These are phyloP conservation scores for Platichthys flesus DNA, from an alignment of 2,113 vertebrate genomes.

Conservation along the genomic window DNA sequence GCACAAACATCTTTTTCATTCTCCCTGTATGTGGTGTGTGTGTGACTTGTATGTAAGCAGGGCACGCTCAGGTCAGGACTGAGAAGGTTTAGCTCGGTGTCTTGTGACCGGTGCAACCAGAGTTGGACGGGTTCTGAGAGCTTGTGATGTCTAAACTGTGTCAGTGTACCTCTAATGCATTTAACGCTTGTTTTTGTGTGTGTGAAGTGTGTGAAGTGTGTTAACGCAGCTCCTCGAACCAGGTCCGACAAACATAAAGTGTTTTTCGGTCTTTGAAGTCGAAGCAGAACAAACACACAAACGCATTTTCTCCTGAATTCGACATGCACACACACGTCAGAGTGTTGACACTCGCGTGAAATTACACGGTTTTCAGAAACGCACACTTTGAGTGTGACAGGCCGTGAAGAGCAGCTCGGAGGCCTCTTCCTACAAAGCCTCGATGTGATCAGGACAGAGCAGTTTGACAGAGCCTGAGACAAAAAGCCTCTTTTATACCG, in stretches of 20 bases:
- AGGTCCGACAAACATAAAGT: neutral
- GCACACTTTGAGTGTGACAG: neutral
- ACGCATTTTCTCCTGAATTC: neutral
- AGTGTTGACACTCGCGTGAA: constrained; percentile 33
- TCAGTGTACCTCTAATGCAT: constrained; percentile 45
- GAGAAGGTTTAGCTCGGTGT: constrained; percentile 24
- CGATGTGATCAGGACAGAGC: constrained; percentile 51
- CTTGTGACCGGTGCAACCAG: constrained; percentile 47
- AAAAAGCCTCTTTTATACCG: neutral
- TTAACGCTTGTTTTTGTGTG: constrained; percentile 17
- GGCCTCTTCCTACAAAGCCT: constrained; percentile 33
- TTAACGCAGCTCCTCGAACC: neutral
- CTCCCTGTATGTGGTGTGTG: too few species aligned
- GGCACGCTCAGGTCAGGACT: constrained; percentile 36
- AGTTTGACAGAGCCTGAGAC: constrained; percentile 3
- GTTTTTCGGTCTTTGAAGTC: constrained; percentile 35
- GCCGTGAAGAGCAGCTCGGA: constrained; percentile 36
- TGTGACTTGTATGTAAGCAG: neutral
- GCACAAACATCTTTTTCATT: constrained; percentile 13
- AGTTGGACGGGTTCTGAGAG: neutral
- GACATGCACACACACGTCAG: constrained; percentile 16
- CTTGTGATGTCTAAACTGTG: constrained; percentile 53
- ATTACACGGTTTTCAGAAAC: constrained; percentile 22
- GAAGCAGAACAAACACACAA: constrained; percentile 28
- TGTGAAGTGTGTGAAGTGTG: neutral